phyloP scores from a whole-genome alignment of 2,797 vertebrate species.

The Mormyrops boulengeri region DNA sequence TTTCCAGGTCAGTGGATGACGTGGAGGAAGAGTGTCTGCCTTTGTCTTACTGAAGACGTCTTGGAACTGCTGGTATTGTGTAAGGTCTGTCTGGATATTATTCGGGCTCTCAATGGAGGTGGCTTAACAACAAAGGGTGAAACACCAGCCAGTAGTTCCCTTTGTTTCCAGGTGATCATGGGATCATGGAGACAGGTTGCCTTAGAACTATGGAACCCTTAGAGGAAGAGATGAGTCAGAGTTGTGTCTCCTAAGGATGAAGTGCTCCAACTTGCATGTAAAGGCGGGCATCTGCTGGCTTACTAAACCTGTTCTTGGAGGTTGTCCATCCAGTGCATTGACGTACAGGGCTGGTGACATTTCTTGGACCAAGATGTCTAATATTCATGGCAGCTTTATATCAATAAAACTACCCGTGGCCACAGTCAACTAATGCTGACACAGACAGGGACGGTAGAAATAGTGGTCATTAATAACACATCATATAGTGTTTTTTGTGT shows the following conservation, averaged over 20 bases:
- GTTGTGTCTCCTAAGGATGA: background rate
- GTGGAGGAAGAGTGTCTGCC: background rate
- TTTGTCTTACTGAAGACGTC: background rate
- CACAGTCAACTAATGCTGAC: background rate
- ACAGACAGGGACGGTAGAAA: background rate
- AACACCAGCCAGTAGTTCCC: background rate
- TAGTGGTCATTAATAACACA: background rate
- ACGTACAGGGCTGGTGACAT: background rate
- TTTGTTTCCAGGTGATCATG: background rate
- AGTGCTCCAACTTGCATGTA: background rate
- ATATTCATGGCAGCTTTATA: background rate
- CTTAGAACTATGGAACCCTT: background rate
- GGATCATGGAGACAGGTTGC: background rate
- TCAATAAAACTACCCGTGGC: background rate
- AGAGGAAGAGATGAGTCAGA: background rate
- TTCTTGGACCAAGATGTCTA: background rate
- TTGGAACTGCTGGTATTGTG: background rate
- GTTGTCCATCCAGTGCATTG: background rate
- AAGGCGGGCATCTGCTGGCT: background rate
- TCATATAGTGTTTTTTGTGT: background rate
- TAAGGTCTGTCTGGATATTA: background rate
- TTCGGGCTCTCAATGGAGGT: background rate
- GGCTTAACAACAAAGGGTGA: background rate
- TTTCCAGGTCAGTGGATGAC: background rate
- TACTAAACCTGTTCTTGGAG: background rate